phyloP scores from a whole-genome alignment of 2,888 invertebrate species.

The Psylliodes chrysocephalus region DNA sequence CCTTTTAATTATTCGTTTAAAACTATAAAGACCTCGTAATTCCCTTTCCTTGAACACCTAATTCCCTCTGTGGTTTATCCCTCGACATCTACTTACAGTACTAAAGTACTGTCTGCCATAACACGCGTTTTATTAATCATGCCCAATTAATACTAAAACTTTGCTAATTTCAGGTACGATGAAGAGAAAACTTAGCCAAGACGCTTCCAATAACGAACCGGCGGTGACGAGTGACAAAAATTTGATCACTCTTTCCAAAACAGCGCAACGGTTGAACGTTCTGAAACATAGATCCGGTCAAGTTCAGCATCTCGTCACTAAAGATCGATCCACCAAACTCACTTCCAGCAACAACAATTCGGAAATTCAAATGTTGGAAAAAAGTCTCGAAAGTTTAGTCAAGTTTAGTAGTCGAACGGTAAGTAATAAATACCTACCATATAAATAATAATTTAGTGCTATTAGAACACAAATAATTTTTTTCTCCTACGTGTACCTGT shows the following conservation, averaged over 20 bases:
- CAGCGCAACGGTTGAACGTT: conserved; percentile 48
- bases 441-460: neutral
- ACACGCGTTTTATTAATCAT: no score
- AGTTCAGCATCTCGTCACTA: conserved; percentile 4
- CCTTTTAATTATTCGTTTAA: no score
- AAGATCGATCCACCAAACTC: conserved; percentile 2
- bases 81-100: no score
- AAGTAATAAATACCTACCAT: conserved; percentile 2
- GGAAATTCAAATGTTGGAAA: conserved; percentile 56
- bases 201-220: conserved; percentile 36
- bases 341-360: conserved; percentile 27
- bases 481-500: no score
- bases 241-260: conserved; percentile 48
- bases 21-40: no score
- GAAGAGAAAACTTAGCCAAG: conserved; percentile 58
- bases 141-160: no score
- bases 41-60: no score
- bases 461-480: neutral
- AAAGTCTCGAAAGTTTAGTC: conserved; percentile 54
- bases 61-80: no score
- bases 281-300: conserved; percentile 40
- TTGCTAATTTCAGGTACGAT: conserved; percentile 39
- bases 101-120: no score
- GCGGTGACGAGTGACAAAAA: conserved; percentile 40
- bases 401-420: conserved; percentile 44